Evolutionary conservation across 1,140 invertebrate species (phyloP).

Genomic region (Pentalonia nigronervosa): DNA sequence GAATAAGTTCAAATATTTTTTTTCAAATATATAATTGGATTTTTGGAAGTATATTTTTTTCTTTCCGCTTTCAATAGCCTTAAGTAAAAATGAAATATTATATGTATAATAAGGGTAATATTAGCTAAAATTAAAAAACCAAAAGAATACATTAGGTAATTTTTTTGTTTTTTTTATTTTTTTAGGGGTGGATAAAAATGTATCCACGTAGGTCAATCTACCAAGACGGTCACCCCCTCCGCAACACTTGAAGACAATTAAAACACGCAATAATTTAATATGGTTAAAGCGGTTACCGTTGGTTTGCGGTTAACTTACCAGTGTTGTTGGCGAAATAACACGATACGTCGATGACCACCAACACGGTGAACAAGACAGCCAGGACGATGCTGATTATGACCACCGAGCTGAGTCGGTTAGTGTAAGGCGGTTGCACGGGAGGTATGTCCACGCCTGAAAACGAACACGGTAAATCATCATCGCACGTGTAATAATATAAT

Average conservation of each 20-base stretch:
- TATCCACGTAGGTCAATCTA: neutral
- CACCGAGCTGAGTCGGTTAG: slow-evolving; percentile 70
- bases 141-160: neutral
- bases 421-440: neutral
- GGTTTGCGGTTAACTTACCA: slow-evolving; percentile 63
- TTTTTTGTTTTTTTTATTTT: too few relatives aligned
- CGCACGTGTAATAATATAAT: neutral
- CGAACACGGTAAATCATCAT: neutral
- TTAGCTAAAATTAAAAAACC: neutral
- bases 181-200: neutral
- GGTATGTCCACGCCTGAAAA: slow-evolving; percentile 48
- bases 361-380: slow-evolving; percentile 74
- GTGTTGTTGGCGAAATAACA: slow-evolving; percentile 73
- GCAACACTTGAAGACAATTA: neutral
- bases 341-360: slow-evolving; percentile 79
- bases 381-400: slow-evolving; percentile 81
- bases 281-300: neutral
- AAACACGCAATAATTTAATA: neutral
- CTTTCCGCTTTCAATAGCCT: too few relatives aligned
- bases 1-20: too few relatives aligned
- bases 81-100: neutral
- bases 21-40: too few relatives aligned
- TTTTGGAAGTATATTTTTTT: too few relatives aligned
- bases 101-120: neutral
- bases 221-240: too few relatives aligned